phyloP scores from a whole-genome alignment of 2,113 vertebrate species.

The Rhizomys pruinosus region DNA sequence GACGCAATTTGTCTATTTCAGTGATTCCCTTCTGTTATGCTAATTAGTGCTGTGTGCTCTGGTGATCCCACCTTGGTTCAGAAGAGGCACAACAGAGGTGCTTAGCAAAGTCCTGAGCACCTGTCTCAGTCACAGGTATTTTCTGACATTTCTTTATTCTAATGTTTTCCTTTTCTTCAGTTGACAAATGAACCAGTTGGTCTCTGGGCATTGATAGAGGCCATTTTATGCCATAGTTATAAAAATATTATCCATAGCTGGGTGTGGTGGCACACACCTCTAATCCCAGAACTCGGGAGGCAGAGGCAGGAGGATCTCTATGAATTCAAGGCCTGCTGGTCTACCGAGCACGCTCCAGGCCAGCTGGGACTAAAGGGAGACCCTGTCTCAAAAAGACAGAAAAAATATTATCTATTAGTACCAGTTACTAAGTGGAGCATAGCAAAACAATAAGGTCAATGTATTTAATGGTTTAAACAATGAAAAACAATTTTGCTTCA shows the following conservation, averaged over 20 bases:
- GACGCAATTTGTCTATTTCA: not conserved
- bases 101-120: not conserved
- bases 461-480: not conserved
- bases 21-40: not conserved
- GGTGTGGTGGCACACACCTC: no score
- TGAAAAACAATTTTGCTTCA: not conserved
- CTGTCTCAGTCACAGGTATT: not conserved
- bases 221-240: not conserved
- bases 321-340: no score
- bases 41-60: not conserved
- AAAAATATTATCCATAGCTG: no score
- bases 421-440: rapidly evolving
- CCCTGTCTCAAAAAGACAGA: no score
- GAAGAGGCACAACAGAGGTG: not conserved
- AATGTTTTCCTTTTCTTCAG: not conserved
- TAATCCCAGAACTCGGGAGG: no score
- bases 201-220: not conserved
- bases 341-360: no score
- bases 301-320: no score
- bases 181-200: not conserved
- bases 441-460: slow-evolving; percentile 7
- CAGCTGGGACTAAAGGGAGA: no score
- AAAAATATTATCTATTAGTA: not conserved
- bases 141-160: not conserved
- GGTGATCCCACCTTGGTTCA: rapidly evolving